These are phyloP conservation scores for Ennomos quercinarius DNA, from an alignment of 2,888 invertebrate genomes.

Conservation along the genomic window DNA sequence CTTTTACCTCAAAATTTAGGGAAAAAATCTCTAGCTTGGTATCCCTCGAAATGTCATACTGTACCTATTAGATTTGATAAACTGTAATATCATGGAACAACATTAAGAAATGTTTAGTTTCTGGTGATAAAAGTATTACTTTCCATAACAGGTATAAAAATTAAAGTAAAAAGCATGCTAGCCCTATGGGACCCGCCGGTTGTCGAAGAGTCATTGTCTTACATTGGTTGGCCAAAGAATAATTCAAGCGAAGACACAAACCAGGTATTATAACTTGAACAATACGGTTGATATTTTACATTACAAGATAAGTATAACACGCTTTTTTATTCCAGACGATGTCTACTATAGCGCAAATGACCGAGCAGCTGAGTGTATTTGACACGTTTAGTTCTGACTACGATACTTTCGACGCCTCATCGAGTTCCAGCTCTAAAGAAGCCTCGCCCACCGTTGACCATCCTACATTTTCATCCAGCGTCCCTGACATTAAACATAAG, in stretches of 20 bases:
- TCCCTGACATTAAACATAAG: conserved; percentile 63
- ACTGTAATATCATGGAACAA: too few species aligned
- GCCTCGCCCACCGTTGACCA: conserved; percentile 86
- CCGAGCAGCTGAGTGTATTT: conserved; percentile 90
- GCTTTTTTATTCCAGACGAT: conserved; percentile 75
- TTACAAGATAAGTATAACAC: background rate
- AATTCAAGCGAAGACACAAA: conserved; percentile 55
- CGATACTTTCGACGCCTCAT: conserved; percentile 86
- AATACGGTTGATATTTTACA: too few species aligned
- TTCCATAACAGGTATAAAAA: conserved; percentile 59
- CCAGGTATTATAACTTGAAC: conserved; percentile 57
- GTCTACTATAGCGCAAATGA: conserved; percentile 91
- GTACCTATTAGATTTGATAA: too few species aligned
- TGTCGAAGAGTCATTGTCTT: conserved; percentile 94
- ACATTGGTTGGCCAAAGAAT: conserved; percentile 91
- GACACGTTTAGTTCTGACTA: conserved; percentile 90
- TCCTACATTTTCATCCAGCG: conserved; percentile 66
- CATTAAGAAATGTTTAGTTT: background rate
- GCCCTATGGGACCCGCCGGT: conserved; percentile 94
- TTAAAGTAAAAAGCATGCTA: conserved; percentile 91
- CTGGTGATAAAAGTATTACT: background rate
- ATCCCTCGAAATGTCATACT: too few species aligned
- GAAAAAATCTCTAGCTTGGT: too few species aligned
- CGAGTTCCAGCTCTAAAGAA: conserved; percentile 84
- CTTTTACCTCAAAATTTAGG: too few species aligned